Base-by-base conservation (phyloP, 2,888 invertebrate genomes). In the Tetragonula carbonaria region DNA sequence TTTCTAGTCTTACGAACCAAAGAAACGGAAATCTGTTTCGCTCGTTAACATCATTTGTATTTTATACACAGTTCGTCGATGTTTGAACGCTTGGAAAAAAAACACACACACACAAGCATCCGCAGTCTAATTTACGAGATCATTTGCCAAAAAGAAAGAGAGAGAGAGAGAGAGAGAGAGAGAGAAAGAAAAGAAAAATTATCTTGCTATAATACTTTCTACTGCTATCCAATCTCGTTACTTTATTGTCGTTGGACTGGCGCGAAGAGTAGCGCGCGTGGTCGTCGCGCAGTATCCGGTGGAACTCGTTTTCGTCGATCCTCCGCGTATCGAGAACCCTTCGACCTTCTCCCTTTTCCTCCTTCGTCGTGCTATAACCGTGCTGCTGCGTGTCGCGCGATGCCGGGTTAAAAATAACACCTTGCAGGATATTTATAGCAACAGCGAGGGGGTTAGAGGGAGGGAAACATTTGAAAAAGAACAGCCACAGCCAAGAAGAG, bases 321-420 rank as follows among this genome's bases (percentile, higher is more conserved):
- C 70, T 38, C 79, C 80, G 80, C 81, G 76, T 82, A 85, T 82
- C 85, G 85, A 89, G 76, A 68, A 76, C 76, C 84, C 80, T 75
- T 85, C 85, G 85, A 85, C 82, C 80, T 83, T 77, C 85, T 81
- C 74, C 68, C 55, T 21, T 57, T 62, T 63, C 66, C 71, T 55
- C 51, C 23, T 13, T 65, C 21, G 23, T 70, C 51, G 21, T 71
- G 18, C 6, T 63, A 18, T 23, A 62, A 18, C 75, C 65, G 82
- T 71, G 86, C 74, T 78, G 82, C 86, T 88, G 86, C 88, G 88
- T 88, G 87, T 90, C 89, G 88, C 85, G 87, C 87, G 84, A 86
- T 84, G 78, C 77, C 74, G 81, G 82, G 91, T 93, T 94, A 94
- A 94, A 94, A 94, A 94, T 94, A 94, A 93, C 93, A 90, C 87